Base-by-base conservation (phyloP, 1,140 invertebrate genomes). In the Helicoverpa armigera region DNA sequence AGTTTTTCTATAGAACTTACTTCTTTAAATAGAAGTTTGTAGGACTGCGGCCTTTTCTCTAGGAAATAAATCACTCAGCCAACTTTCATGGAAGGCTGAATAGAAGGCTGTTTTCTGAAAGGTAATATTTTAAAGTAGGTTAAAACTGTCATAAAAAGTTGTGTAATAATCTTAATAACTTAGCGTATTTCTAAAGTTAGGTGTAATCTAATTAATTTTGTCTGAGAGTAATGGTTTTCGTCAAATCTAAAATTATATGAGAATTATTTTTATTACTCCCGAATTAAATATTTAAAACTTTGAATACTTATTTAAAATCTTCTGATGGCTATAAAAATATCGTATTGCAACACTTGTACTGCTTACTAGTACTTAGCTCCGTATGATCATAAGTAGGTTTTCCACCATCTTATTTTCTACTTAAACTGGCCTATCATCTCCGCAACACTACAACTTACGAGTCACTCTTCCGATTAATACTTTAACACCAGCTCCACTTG, bases 1-100 rank as follows among this genome's bases (percentile, higher is more conserved):
- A 50, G 16, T 69, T 69, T 67, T 69, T 69, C 43, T 69, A 69
- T 69, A 51, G 65, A 69, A 69, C 43, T 69, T 50, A 48, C n/a
- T 48, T 16, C 35, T 48, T 43, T 43, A 43, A 43, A 9, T 43
- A 48, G 35, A 48, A 67, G 35, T 67, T 48, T 16, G 16, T 69
- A 23, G 43, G 43, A 50, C 43, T 69, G 9, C 43, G 43, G 65
- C 16, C 16, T 23, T 69, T 51, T 16, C 31, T 50, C 43, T 18
- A 50, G 16, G 65, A 50, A 69, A 69, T 69, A 69, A 69, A 69
- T 69, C 65, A 50, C 65, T 69, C 7, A 48, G 12, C 35, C 35
- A 16, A 50, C 43, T 50, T 69, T 16, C 4, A 5, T 1, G n/a
- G 18, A 50, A 50, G 14, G 13, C 9, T 43, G 13, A 35, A 12